Evolutionary conservation across 30 jellyfish, hydroid and myxozoan species (phyloP), one percentile per base, ranked within the genome.

Genomic region (Clytia hemisphaerica): DNA sequence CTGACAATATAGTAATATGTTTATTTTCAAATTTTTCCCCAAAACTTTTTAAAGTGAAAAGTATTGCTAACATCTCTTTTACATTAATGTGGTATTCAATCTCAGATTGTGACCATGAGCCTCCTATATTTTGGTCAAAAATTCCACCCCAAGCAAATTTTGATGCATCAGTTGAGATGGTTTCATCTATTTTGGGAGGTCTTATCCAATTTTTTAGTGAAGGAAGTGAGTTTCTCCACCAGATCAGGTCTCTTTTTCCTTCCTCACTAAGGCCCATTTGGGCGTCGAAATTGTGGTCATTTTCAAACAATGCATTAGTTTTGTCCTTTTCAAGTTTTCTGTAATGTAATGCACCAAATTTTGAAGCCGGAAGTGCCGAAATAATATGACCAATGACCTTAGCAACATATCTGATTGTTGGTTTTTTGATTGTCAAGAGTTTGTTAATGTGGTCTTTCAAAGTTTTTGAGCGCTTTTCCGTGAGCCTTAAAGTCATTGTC

Each of bases 161-260:
- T 4, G 93, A 80, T 30, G 93, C 93, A 80, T 80, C 93, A 36
- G 90, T 50, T 33, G 67, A 24, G 7, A 76, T 40, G 0, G 57
- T 67, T 19, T 57, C 49, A 18, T 36, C 61, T 7, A 73, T 78
- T 18, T 42, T 44, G 4, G 68, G 72, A 37, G 32, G 65, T 29
- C 27, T n/a, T n/a, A n/a, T n/a, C n/a, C n/a, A n/a, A n/a, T n/a
- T n/a, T n/a, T n/a, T n/a, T n/a, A n/a, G n/a, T 28, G 28, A 78
- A 12, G 30, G 31, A 6, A 68, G 37, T 16, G 45, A 29, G 12
- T 33, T 12, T 5, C 38, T 28, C 93, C 83, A 78, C 93, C 93
- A 78, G 10, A 24, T 6, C 14, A 67, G 6, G 4, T 67, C 84
- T 7, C 1, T 24, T 1, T 15, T 24, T 31, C 74, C 72, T 24